These are phyloP conservation scores for Prosapia bicincta DNA, from an alignment of 2,888 invertebrate species.

Conservation along the genomic window DNA sequence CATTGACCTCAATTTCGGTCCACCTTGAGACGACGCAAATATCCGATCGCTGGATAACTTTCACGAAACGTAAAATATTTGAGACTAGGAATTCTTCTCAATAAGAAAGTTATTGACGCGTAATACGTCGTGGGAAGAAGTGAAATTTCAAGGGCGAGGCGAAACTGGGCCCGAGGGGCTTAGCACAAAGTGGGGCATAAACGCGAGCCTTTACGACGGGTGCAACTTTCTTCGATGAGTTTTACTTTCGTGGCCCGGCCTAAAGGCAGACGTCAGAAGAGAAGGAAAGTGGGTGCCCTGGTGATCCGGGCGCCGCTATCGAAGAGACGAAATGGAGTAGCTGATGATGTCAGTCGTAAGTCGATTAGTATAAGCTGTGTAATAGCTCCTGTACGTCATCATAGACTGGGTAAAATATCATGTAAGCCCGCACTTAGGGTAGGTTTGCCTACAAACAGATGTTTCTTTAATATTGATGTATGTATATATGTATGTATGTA, in stretches of 20 bases:
- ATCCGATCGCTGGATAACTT: background rate
- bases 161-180: background rate
- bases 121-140: background rate
- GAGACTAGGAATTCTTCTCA: background rate
- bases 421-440: no score
- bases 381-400: no score
- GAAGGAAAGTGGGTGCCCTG: background rate
- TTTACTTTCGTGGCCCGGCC: background rate
- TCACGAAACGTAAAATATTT: background rate
- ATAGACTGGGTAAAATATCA: no score
- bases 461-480: no score
- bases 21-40: no score
- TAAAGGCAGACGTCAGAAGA: background rate
- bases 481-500: no score
- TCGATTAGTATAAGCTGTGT: no score
- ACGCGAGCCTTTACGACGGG: background rate
- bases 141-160: background rate
- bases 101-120: background rate
- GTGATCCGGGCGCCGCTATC: no score
- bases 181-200: background rate
- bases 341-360: no score
- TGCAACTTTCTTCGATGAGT: background rate
- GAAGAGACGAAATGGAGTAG: no score
- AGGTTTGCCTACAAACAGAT: no score
- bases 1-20: no score